phyloP scores from a whole-genome alignment of 2,888 invertebrate species.

The Crematogaster levior region DNA sequence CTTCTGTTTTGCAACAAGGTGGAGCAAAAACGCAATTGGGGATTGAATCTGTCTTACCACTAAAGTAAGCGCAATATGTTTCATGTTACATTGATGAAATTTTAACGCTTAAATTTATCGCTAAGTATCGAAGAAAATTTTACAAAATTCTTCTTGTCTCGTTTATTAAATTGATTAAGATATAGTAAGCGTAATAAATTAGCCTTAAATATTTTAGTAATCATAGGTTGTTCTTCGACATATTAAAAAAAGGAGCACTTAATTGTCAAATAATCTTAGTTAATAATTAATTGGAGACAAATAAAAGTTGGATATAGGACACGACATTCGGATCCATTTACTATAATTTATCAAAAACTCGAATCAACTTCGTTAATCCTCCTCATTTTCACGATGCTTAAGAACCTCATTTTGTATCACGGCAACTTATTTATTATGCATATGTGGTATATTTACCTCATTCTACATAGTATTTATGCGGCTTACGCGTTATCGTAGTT shows the following conservation, averaged over 20 bases:
- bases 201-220: neutral
- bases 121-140: neutral
- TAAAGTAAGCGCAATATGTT: neutral
- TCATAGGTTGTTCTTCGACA: neutral
- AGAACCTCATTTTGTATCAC: neutral
- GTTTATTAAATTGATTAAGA: neutral
- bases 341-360: neutral
- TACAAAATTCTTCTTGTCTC: neutral
- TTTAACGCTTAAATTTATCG: neutral
- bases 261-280: neutral
- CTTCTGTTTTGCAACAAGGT: conserved; percentile 3
- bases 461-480: neutral
- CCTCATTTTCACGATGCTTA: neutral
- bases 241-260: neutral
- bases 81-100: neutral
- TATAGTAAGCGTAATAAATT: neutral
- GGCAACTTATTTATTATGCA: neutral
- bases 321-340: neutral
- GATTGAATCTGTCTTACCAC: neutral
- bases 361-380: neutral
- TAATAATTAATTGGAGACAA: neutral
- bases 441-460: conserved; percentile 2
- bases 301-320: neutral
- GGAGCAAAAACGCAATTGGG: neutral
- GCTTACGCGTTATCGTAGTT: conserved; percentile 13